Percentiles rank a stretch among this genome's conserved stretches.
These are phyloP conservation scores for Pelecanoides urinatrix DNA, from an alignment of 2,113 vertebrate genomes.

Conservation along the genomic window DNA sequence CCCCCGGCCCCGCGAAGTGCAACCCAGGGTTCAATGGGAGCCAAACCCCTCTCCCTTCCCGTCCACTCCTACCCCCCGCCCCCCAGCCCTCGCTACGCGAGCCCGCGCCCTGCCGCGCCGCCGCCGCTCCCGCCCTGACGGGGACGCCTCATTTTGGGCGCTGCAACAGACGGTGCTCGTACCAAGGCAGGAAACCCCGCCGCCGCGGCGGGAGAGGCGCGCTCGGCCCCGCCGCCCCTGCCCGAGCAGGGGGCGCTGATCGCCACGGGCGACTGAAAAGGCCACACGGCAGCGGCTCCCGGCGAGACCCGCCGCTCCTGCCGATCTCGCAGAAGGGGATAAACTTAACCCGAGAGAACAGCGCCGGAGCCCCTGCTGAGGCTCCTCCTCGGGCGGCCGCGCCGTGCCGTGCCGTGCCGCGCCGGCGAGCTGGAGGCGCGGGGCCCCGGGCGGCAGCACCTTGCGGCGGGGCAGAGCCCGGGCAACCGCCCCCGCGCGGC, in stretches of 20 bases:
- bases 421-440: too few relatives aligned
- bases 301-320: not conserved
- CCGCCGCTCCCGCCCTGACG: not conserved
- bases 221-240: not conserved
- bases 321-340: not conserved
- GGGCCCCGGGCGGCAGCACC: too few relatives aligned
- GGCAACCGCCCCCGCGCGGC: too few relatives aligned
- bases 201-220: not conserved
- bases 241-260: not conserved
- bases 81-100: not conserved
- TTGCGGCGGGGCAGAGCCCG: too few relatives aligned
- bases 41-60: too few relatives aligned
- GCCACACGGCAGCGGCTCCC: not conserved
- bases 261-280: not conserved
- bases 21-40: not conserved
- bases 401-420: too few relatives aligned
- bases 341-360: not conserved
- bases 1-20: not conserved
- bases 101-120: not conserved
- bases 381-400: not conserved
- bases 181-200: not conserved
- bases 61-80: not conserved
- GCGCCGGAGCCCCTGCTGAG: not conserved
- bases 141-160: not conserved
- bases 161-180: not conserved